Percentiles rank a stretch among this genome's conserved stretches.
Conservation (phyloP, 2,888 invertebrate species). For the Pseudeuparius sepicola region DNA sequence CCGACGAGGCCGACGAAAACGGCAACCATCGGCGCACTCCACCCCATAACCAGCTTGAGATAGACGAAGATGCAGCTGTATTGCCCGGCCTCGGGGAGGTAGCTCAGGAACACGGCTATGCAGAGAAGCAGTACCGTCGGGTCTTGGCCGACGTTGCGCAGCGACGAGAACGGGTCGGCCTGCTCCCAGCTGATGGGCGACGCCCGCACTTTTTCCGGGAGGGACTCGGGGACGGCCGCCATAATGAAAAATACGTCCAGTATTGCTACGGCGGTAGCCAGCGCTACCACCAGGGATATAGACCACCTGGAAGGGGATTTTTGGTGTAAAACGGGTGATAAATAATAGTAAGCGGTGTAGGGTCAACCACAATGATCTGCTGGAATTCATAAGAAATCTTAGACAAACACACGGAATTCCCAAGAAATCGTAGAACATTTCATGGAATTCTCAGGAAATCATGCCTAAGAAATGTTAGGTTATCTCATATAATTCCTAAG, state of each 20-base stretch:
- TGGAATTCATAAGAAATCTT: no score
- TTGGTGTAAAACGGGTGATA: no score
- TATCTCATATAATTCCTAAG: no score
- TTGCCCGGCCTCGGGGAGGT: conserved; percentile 96
- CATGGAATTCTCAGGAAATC: no score
- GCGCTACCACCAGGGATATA: conserved; percentile 77
- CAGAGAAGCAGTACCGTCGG: conserved; percentile 94
- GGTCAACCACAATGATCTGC: no score
- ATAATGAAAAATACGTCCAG: conserved; percentile 97
- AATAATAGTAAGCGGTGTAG: no score
- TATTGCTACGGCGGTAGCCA: conserved; percentile 91
- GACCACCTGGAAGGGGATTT: conserved; percentile 41
- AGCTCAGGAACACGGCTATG: conserved; percentile 94
- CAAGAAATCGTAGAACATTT: no score
- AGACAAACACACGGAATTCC: no score
- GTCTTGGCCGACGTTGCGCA: conserved; percentile 87
- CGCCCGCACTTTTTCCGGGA: conserved; percentile 77
- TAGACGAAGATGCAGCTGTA: conserved; percentile 99
- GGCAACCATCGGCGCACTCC: conserved; percentile 90
- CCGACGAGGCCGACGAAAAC: conserved; percentile 97
- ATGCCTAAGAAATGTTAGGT: no score
- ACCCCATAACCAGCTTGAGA: conserved; percentile 91
- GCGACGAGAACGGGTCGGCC: conserved; percentile 95
- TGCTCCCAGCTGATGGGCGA: conserved; percentile 94
- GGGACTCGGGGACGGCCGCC: conserved; percentile 95